Evolutionary conservation across 2,797 vertebrate species (phyloP).

Genomic region (Hydrophis major): DNA sequence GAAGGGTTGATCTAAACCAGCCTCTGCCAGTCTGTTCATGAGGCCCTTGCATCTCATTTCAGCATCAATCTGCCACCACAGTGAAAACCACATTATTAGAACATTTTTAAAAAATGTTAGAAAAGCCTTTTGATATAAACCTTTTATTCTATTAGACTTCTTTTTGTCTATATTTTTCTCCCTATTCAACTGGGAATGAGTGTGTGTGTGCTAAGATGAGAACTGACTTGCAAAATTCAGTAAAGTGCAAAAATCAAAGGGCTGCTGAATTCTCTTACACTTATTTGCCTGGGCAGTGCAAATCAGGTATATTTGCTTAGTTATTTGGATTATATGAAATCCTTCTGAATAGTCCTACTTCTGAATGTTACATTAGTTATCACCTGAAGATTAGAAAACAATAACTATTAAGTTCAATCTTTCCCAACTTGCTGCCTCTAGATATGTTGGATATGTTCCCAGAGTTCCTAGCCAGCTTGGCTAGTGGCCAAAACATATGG

Average conservation of each 20-base stretch:
- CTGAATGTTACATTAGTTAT: conserved; percentile 39
- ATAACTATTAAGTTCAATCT: neutral
- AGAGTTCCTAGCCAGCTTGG: neutral
- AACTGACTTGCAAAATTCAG: neutral
- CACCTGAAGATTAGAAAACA: conserved; percentile 23
- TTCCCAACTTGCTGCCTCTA: neutral
- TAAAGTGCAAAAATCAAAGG: neutral
- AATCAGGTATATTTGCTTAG: neutral
- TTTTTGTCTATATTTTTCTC: neutral
- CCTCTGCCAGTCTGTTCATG: neutral
- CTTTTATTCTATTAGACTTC: neutral
- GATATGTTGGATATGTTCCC: neutral
- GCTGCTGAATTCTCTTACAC: neutral
- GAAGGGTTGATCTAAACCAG: neutral
- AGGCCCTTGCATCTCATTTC: neutral
- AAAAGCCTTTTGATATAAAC: neutral
- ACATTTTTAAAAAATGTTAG: neutral
- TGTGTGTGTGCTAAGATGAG: neutral
- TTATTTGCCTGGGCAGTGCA: neutral
- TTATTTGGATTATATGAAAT: neutral
- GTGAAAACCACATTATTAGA: neutral
- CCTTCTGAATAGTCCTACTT: neutral
- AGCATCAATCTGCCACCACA: neutral
- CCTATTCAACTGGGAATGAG: neutral
- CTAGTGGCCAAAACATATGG: neutral